Base-by-base conservation (phyloP, 2,797 vertebrate genomes). In the Tragelaphus eurycerus region DNA sequence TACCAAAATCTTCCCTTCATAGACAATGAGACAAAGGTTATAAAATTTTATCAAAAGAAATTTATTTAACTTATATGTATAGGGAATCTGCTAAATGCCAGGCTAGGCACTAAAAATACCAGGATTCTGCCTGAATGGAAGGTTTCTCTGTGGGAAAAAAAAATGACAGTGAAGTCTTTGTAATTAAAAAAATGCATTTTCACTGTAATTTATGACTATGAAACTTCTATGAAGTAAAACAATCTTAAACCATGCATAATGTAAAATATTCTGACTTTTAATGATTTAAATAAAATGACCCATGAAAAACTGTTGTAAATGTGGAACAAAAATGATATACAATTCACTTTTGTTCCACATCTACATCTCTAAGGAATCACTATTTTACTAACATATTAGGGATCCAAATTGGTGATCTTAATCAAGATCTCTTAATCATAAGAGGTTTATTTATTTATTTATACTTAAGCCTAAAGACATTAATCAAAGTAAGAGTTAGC, bases 21-120 rank as follows among this genome's bases (percentile, higher is more conserved):
- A 23, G 16, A 6, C 71, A 55, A 55, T 43, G 38, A 96, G 59
- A 93, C 64, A 86, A 88, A 92, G 8, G 10, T 92, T 71, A 82
- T 27, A 87, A 88, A 90, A 90, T 85, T 95, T 86, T 96, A 85
- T 34, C 52, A 86, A 60, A 82, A 95, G 23, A 95, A 95, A 86
- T 87, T 62, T 0, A 67, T 76, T 95, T 62, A 85, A 55, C 55
- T 93, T 85, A 46, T 27, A 79, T 88, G 27, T 85, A 43, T 78
- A 74, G 29, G 29, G 17, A 2, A 79, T 16, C 46, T 57, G 43
- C 13, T n/a, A 50, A 38, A 7, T 59, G 31, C 27, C 23, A 89
- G 31, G 6, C 4, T 52, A 76, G 34, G 81, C 43, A 74, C 10
- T 95, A 79, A 95, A 74, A 94, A 89, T 85, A 78, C 5, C 12